Conservation (phyloP, 2,888 invertebrate genomes). For the Machimus rusticus region DNA sequence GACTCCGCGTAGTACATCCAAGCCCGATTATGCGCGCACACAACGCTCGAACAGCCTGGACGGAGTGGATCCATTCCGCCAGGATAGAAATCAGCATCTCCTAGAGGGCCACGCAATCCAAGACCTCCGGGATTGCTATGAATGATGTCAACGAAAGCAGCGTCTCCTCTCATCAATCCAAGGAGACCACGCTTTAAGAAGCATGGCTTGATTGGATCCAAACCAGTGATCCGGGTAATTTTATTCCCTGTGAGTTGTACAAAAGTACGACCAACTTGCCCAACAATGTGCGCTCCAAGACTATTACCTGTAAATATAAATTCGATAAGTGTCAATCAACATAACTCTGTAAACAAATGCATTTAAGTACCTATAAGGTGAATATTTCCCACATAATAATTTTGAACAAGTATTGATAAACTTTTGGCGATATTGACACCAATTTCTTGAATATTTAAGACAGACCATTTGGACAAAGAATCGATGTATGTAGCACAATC, state of each 20-base stretch:
- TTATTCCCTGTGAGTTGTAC: constrained; percentile 52
- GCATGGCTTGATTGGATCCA: constrained; percentile 61
- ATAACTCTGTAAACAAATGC: not conserved
- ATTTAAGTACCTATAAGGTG: constrained; percentile 56
- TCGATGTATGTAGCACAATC: constrained; percentile 57
- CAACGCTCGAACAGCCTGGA: constrained; percentile 54
- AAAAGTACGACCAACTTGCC: constrained; percentile 58
- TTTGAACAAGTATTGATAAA: constrained; percentile 53
- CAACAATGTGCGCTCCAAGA: constrained; percentile 59
- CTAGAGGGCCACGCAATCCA: constrained; percentile 55
- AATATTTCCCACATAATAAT: constrained; percentile 54
- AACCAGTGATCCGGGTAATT: constrained; percentile 57
- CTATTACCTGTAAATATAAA: constrained; percentile 55
- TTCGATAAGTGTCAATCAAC: not conserved
- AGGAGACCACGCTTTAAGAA: constrained; percentile 55
- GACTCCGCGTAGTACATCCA: constrained; percentile 57
- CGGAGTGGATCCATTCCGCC: constrained; percentile 56
- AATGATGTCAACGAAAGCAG: constrained; percentile 57
- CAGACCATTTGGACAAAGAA: constrained; percentile 60
- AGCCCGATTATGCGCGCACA: constrained; percentile 57
- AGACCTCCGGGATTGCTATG: constrained; percentile 57
- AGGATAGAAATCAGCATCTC: constrained; percentile 59
- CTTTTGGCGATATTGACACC: constrained; percentile 57
- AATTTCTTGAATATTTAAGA: constrained; percentile 59
- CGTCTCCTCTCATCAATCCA: constrained; percentile 56